Percentiles rank a stretch among this genome's conserved stretches.
Evolutionary conservation across 2,113 vertebrate genomes (phyloP).

Genomic region (Daubentonia madagascariensis): DNA sequence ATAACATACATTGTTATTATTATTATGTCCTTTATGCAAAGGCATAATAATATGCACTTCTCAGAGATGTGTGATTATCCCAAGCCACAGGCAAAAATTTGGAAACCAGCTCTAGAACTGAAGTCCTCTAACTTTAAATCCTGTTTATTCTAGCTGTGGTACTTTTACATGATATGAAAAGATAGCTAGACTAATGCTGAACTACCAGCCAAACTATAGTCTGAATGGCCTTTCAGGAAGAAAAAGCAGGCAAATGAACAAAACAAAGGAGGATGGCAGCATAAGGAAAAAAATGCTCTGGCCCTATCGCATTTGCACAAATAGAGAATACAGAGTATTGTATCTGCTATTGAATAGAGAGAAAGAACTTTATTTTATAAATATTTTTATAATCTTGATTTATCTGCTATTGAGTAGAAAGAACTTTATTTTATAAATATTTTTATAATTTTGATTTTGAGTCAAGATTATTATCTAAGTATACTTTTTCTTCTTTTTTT

Average conservation of each 20-base stretch:
- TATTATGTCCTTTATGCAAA: background rate
- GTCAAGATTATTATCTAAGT: background rate
- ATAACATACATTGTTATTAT: background rate
- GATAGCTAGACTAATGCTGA: background rate
- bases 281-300: background rate
- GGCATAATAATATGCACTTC: background rate
- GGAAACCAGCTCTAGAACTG: background rate
- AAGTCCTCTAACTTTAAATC: background rate
- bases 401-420: background rate
- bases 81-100: background rate
- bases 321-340: background rate
- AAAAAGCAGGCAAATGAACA: background rate
- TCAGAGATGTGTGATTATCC: background rate
- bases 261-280: background rate
- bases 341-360: background rate
- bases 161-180: background rate
- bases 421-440: background rate
- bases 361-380: background rate
- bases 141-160: background rate
- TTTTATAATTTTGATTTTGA: background rate
- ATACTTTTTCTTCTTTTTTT: background rate
- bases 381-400: conserved; percentile 6
- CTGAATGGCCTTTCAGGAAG: background rate
- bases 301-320: background rate
- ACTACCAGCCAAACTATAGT: background rate